Percentiles rank a stretch among this genome's conserved stretches.
Conservation (phyloP, 2,113 vertebrate genomes). For the Phodopus roborovskii region DNA sequence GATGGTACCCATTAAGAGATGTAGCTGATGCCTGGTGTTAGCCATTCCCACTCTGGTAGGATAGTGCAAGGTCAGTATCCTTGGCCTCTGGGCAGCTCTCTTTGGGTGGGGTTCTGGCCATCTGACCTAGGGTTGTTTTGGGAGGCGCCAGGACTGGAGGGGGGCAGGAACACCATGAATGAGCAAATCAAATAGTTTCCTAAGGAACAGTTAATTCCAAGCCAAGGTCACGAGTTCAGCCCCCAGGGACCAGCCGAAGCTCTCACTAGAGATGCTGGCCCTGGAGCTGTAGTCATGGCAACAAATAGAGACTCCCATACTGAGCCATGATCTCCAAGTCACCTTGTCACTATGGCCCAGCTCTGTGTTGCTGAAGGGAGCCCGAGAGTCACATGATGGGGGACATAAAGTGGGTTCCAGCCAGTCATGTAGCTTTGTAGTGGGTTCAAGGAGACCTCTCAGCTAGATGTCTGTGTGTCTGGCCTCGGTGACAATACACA, state of each 20-base stretch:
- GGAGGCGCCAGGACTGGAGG: conserved; percentile 48
- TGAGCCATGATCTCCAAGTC: neutral
- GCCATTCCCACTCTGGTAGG: conserved; percentile 72
- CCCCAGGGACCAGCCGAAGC: neutral
- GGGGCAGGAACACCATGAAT: conserved; percentile 51
- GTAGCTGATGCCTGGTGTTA: no score
- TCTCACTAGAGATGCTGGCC: neutral
- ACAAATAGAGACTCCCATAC: neutral
- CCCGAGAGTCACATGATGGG: accelerated
- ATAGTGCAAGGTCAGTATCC: conserved; percentile 37
- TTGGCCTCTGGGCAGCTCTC: conserved; percentile 12
- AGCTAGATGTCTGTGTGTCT: conserved; percentile 47
- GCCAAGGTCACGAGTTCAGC: conserved; percentile 59
- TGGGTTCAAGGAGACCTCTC: neutral
- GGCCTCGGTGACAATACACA: neutral
- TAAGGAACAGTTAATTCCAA: conserved; percentile 62
- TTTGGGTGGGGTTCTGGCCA: conserved; percentile 68
- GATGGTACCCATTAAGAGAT: neutral
- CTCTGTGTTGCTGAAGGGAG: neutral
- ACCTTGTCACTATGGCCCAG: neutral
- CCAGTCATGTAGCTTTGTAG: neutral
- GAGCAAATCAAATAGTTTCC: conserved; percentile 68
- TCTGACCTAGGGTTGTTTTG: conserved; percentile 51
- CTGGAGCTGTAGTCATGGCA: neutral
- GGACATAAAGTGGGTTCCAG: accelerated